These are phyloP conservation scores for Hyperoplus lanceolatus DNA, from an alignment of 2,797 vertebrate species.

Conservation along the genomic window DNA sequence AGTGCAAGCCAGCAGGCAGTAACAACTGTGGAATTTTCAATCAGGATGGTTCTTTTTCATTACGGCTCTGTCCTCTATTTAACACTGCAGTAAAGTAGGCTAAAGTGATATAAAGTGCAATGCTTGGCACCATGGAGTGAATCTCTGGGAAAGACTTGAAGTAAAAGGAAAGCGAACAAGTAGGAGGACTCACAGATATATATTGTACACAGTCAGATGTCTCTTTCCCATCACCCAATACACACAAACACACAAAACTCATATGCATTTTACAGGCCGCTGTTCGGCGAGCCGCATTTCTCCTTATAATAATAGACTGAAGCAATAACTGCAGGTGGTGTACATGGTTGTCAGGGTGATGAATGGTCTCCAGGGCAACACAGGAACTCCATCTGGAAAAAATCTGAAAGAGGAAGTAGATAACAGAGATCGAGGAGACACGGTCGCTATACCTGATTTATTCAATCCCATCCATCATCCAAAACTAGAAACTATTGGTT, in stretches of 20 bases:
- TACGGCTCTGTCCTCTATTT: constrained; percentile 51
- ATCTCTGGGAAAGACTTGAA: constrained; percentile 12
- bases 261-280: constrained; percentile 26
- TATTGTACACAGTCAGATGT: background rate
- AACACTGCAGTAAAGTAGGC: constrained; percentile 48
- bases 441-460: constrained; percentile 63
- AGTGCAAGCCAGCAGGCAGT: constrained; percentile 18
- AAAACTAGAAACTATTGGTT: constrained; percentile 54
- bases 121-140: constrained; percentile 17
- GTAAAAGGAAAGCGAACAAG: constrained; percentile 1
- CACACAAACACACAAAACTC: constrained; percentile 2
- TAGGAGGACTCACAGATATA: background rate
- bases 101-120: constrained; percentile 54
- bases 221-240: background rate
- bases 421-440: constrained; percentile 70
- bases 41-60: constrained; percentile 55
- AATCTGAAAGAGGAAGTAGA: constrained; percentile 79
- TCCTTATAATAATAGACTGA: constrained; percentile 69
- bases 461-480: constrained; percentile 70
- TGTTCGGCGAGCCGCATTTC: constrained; percentile 44
- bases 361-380: constrained; percentile 81
- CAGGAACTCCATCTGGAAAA: constrained; percentile 81
- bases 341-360: constrained; percentile 82
- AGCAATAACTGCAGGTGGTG: constrained; percentile 75
- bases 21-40: constrained; percentile 55